Evolutionary conservation across 2,888 invertebrate genomes (phyloP), one percentile per base, ranked within the genome.

Genomic region (Dicyrtomina minuta): DNA sequence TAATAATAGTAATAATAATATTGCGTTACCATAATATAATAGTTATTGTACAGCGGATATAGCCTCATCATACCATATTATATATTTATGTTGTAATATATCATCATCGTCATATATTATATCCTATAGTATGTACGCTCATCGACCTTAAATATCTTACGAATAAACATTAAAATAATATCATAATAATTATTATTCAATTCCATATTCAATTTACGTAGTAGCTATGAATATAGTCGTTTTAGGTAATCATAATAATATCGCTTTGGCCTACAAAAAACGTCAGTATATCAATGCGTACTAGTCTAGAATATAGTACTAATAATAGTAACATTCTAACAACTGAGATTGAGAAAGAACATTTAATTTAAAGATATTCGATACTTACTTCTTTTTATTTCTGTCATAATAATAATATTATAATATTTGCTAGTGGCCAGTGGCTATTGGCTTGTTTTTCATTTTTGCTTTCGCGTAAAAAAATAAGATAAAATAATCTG

Each of bases 241-340:
- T 51, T 51, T 22, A 22, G 20, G 15, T 26, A 22, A 13, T 13
- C 24, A 22, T 55, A 26, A 22, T 55, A 55, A 55, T 55, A 22
- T 55, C 55, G 24, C 55, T 55, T 55, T 55, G 55, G 55, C 55
- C 55, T 55, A 55, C 17, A 51, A 55, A 53, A 55, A 26, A 55
- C 15, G n/a, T 46, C 46, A 46, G 33, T 33, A 33, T 33, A 33
- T 33, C 33, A 33, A 33, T 33, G 33, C 33, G 8, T 8, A 33
- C 33, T 33, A 33, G 33, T 33, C 33, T 33, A 33, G 4, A 33
- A 33, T 33, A 33, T 5, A n/a, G n/a, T n/a, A n/a, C n/a, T n/a
- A n/a, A 33, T 33, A 5, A 33, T 8, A 33, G 8, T 33, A 33
- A 33, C 33, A 5, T 33, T 33, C 33, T 51, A 51, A 51, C 8